Evolutionary conservation across 2,113 vertebrate species (phyloP).

Genomic region (Tiliqua scincoides): DNA sequence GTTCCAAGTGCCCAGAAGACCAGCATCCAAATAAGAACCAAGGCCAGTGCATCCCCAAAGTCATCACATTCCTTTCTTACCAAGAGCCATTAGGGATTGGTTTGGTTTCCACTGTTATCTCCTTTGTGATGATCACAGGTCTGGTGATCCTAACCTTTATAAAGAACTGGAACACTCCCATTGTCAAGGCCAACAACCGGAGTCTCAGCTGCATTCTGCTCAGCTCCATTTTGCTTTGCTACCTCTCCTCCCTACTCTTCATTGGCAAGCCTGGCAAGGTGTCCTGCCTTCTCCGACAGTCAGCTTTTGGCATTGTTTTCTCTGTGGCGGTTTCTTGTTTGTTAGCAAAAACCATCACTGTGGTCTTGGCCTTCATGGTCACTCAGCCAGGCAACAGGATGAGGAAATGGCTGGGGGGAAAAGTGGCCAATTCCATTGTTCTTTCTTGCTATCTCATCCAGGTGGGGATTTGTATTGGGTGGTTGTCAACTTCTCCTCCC

Average conservation of each 20-base stretch:
- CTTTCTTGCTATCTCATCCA: background rate
- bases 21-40: background rate
- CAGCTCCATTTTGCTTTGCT: constrained; percentile 62
- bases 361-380: constrained; percentile 36
- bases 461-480: background rate
- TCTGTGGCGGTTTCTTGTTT: constrained; percentile 22
- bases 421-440: background rate
- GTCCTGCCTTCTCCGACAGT: constrained; percentile 47
- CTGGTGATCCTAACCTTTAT: background rate
- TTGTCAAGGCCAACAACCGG: background rate
- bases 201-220: background rate
- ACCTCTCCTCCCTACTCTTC: constrained; percentile 69
- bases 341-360: constrained; percentile 43
- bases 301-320: background rate
- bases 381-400: constrained; percentile 20
- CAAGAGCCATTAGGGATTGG: background rate
- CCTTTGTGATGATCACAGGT: background rate
- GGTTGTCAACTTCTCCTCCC: background rate
- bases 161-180: background rate
- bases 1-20: background rate
- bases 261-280: constrained; percentile 50
- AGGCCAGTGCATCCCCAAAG: background rate
- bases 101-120: background rate
- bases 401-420: constrained; percentile 16
- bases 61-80: background rate